phyloP scores from a whole-genome alignment of 2,888 invertebrate species.

The Deladenus siricidicola region DNA sequence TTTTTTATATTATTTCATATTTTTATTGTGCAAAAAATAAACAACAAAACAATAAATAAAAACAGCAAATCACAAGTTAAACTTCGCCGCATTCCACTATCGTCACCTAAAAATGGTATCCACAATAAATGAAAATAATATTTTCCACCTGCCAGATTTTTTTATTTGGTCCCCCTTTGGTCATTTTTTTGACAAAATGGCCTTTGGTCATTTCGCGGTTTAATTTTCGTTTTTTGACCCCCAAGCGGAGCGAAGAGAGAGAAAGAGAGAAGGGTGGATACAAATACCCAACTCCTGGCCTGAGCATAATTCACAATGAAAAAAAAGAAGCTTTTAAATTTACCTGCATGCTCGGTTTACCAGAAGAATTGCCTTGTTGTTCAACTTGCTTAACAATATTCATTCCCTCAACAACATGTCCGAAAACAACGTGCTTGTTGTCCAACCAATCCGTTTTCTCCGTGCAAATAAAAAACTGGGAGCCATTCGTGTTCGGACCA shows the following conservation, averaged over 20 bases:
- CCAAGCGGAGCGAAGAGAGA: not conserved
- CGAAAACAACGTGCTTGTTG: slow-evolving; percentile 93
- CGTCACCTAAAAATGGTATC: slow-evolving; percentile 25
- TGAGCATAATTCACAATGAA: not conserved
- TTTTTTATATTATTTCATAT: no score
- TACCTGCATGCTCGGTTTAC: slow-evolving; percentile 48
- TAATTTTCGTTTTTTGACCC: not conserved
- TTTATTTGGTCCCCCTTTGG: no score
- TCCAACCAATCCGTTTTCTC: slow-evolving; percentile 67
- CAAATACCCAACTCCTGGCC: not conserved
- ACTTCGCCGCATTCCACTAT: slow-evolving; percentile 44
- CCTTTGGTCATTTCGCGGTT: not conserved
- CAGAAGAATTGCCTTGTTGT: slow-evolving; percentile 45
- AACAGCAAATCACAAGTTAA: no score
- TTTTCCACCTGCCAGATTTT: no score
- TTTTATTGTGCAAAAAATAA: no score
- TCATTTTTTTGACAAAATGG: not conserved
- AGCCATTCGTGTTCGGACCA: slow-evolving; percentile 88
- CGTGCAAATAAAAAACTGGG: slow-evolving; percentile 90
- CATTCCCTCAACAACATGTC: slow-evolving; percentile 68
- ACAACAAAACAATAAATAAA: no score
- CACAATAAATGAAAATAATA: no score
- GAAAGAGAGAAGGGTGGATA: not conserved
- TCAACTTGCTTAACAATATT: slow-evolving; percentile 51
- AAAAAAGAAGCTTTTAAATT: not conserved